Evolutionary conservation across 2,797 vertebrate genomes (phyloP).

Genomic region (Sparidentex hasta): DNA sequence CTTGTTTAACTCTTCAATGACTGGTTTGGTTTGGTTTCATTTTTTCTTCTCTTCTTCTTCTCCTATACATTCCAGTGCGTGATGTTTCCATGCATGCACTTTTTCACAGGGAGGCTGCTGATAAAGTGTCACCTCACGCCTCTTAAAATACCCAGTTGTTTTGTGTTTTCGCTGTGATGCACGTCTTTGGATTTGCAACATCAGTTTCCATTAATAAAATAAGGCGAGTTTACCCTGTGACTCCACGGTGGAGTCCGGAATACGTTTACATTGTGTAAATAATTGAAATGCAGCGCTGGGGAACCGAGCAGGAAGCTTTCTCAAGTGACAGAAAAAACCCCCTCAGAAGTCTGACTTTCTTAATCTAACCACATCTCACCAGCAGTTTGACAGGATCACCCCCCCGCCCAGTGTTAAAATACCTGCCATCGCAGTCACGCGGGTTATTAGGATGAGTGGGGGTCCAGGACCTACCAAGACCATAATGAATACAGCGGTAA

Average conservation of each 20-base stretch:
- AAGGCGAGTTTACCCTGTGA: neutral
- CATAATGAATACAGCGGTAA: constrained; percentile 86
- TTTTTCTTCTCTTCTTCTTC: neutral
- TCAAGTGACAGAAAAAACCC: constrained; percentile 25
- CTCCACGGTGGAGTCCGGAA: neutral
- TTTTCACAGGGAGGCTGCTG: neutral
- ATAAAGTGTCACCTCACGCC: neutral
- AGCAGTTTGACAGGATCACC: neutral
- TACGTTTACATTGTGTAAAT: constrained; percentile 8
- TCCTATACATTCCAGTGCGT: constrained; percentile 62
- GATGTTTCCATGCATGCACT: constrained; percentile 29
- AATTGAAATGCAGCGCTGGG: neutral
- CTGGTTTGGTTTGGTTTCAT: constrained; percentile 76
- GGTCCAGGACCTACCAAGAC: constrained; percentile 75
- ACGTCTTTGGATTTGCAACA: constrained; percentile 16
- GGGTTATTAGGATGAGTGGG: constrained; percentile 45
- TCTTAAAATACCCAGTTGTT: neutral
- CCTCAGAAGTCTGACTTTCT: constrained; percentile 12
- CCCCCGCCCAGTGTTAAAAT: constrained; percentile 7
- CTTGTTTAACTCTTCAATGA: constrained; percentile 94
- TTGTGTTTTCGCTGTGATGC: neutral
- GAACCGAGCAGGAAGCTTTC: constrained; percentile 5
- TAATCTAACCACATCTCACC: constrained; percentile 1
- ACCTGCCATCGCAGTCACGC: constrained; percentile 34
- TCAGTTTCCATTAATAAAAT: constrained; percentile 12